Base-by-base conservation (phyloP, 2,888 invertebrate species). In the Arctia plantaginis region DNA sequence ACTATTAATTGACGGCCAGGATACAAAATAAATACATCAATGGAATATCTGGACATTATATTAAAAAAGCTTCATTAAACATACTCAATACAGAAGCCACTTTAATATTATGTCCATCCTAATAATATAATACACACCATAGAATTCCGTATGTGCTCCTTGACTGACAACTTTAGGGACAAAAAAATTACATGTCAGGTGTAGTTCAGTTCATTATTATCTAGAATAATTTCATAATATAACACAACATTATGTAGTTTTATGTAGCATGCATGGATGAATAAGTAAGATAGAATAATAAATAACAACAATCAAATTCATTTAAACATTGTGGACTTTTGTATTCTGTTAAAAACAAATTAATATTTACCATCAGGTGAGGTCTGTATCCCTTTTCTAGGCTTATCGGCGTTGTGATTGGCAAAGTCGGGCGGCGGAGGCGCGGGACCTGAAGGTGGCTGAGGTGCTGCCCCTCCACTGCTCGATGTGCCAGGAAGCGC, bases 401-500 rank as follows among this genome's bases (percentile, higher is more conserved):
- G 94, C 89, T 96, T 96, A 88, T 96, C 96, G 79, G 88, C 86
- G 82, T 89, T 90, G 89, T 90, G 92, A 84, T 90, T 89, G 83
- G 86, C 84, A 86, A 92, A 91, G 76, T 92, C 75, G 66, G 85
- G 83, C 75, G 82, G 84, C 74, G 86, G 85, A 30, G 85, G 78
- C 73, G 88, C 86, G 78, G 89, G 89, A 75, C 87, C 87, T 59
- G 77, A 79, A n/a, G 83, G 78, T 20, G 84, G 84, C 39, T 81
- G 87, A 33, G 86, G 85, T 51, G 88, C 86, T 69, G 85, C 82
- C 74, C 90, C 91, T 78, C 90, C 93, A 73, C 97, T 97, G 85
- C 97, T 96, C 87, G 98, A 98, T 84, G 98, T 98, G 88, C 99
- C 99, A 83, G 99, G 99, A 91, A 99, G 96, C 92, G 99, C 99